These are phyloP conservation scores for Trichechus manatus DNA, from an alignment of 2,113 vertebrate species.

Conservation along the genomic window DNA sequence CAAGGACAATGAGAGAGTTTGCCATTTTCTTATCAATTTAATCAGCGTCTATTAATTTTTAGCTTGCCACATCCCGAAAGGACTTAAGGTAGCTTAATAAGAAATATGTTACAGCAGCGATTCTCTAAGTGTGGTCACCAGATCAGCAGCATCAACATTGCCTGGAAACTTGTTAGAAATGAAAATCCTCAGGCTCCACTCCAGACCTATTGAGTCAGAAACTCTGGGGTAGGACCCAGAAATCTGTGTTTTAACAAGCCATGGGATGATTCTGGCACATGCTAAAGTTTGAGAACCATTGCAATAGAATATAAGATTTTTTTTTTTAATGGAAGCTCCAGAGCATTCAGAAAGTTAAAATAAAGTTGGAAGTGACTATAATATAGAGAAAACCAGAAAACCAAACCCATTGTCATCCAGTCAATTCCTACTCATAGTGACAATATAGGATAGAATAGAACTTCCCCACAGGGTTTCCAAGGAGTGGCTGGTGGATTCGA, in stretches of 20 bases:
- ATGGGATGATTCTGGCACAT: background rate
- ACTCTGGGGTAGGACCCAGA: background rate
- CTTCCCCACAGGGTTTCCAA: too few species aligned
- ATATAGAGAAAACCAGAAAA: background rate
- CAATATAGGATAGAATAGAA: too few species aligned
- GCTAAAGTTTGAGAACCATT: background rate
- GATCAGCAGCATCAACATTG: background rate
- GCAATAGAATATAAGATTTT: background rate
- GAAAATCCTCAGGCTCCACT: background rate
- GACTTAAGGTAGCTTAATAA: slow-evolving; percentile 3
- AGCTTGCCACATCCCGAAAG: background rate
- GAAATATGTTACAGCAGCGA: background rate
- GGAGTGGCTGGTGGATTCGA: too few species aligned
- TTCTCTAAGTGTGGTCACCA: background rate
- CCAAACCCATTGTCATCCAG: too few species aligned
- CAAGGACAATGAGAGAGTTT: background rate
- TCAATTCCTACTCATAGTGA: too few species aligned
- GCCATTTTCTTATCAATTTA: slow-evolving; percentile 63
- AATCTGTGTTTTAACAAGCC: background rate
- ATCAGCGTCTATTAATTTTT: slow-evolving; percentile 62
- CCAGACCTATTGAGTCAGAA: background rate
- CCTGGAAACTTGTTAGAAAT: slow-evolving; percentile 12
- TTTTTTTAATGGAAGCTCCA: background rate
- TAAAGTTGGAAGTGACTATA: background rate
- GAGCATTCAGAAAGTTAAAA: background rate